These are phyloP conservation scores for Volucella inflata DNA, from an alignment of 2,888 invertebrate species.

Conservation along the genomic window DNA sequence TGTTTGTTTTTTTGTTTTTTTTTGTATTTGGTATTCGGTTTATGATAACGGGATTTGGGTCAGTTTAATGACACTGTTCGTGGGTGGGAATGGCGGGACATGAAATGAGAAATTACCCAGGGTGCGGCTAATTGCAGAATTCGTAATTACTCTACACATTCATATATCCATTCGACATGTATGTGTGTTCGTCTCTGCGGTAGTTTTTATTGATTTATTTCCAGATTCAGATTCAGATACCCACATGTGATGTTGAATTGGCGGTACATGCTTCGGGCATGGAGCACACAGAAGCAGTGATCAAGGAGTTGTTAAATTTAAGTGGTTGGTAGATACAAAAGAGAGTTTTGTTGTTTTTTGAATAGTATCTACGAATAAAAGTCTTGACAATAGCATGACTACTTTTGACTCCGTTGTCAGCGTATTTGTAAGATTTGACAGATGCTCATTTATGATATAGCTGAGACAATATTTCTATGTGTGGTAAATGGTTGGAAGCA, in stretches of 20 bases:
- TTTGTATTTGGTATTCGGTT: too few species aligned
- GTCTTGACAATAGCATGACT: too few species aligned
- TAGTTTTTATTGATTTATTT: slow-evolving; percentile 19
- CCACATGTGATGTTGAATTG: background rate
- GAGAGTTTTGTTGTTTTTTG: background rate
- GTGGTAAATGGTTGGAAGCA: too few species aligned
- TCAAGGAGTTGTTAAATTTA: slow-evolving; percentile 2
- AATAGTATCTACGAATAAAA: too few species aligned
- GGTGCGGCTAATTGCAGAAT: slow-evolving; percentile 60
- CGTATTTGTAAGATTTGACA: too few species aligned
- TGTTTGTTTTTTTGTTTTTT: too few species aligned
- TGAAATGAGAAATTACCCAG: slow-evolving; percentile 38
- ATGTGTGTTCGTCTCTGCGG: background rate
- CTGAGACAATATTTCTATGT: too few species aligned
- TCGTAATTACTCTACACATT: slow-evolving; percentile 9
- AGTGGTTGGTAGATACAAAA: slow-evolving; percentile 11
- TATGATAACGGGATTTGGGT: slow-evolving; percentile 60
- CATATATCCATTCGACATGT: slow-evolving; percentile 21
- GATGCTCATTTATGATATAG: too few species aligned
- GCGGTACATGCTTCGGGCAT: background rate
- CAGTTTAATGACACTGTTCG: slow-evolving; percentile 32
- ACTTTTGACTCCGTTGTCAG: too few species aligned
- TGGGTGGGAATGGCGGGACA: slow-evolving; percentile 34
- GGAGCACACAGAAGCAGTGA: background rate
- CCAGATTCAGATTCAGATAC: slow-evolving; percentile 10